Evolutionary conservation across 2,888 invertebrate genomes (phyloP).

Genomic region (Hemaris fuciformis): DNA sequence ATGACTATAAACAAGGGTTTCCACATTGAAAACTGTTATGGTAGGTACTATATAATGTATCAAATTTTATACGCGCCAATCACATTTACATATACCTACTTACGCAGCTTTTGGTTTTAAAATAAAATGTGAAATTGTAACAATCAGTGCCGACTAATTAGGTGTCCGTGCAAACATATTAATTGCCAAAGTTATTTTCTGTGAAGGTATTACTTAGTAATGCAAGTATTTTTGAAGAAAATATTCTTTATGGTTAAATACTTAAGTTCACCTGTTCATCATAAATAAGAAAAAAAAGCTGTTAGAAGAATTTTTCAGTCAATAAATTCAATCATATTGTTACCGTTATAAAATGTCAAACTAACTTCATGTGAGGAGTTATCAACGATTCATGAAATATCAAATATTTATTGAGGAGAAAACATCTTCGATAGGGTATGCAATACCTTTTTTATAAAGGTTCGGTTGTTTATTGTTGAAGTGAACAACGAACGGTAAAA

Average conservation of each 20-base stretch:
- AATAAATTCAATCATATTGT: not conserved
- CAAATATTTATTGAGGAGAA: not conserved
- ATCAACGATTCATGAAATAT: not conserved
- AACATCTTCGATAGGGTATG: not conserved
- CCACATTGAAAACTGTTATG: not conserved
- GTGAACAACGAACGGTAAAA: not conserved
- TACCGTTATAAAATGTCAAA: not conserved
- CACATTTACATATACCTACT: too few species aligned
- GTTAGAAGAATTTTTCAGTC: not conserved
- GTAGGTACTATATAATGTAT: too few species aligned
- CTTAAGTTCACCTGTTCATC: not conserved
- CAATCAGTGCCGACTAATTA: too few species aligned
- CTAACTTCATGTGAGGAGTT: not conserved
- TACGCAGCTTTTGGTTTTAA: too few species aligned
- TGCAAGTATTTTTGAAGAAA: too few species aligned
- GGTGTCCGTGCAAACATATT: too few species aligned
- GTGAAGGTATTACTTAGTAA: too few species aligned
- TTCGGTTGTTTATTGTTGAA: not conserved
- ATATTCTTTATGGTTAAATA: too few species aligned
- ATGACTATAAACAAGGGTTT: not conserved
- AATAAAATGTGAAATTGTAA: too few species aligned
- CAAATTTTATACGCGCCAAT: not conserved
- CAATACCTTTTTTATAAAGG: not conserved
- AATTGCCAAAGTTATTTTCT: too few species aligned
- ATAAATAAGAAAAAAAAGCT: not conserved